Evolutionary conservation across 1,140 invertebrate genomes (phyloP), one percentile per base, ranked within the genome.

Genomic region (Ditylenchus dipsaci): DNA sequence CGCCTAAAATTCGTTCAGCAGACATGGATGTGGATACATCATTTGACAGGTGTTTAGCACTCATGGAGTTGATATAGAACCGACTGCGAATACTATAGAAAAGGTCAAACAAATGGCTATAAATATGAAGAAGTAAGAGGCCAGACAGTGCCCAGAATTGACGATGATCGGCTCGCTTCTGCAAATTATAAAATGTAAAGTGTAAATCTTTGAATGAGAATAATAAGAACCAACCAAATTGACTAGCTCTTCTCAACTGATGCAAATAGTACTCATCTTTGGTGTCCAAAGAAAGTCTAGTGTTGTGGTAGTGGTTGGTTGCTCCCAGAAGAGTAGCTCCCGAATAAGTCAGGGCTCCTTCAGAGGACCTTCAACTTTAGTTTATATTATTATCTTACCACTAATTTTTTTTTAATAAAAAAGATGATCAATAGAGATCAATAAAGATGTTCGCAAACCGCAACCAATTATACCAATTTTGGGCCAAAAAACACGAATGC

Each of bases 31-130:
- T 33, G 8, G 13, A 42, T 33, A 26, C 27, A 26, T 9, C 60
- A 27, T 30, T 8, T 26, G 7, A 17, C 9, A 21, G 23, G 1
- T 62, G 60, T 17, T 62, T 62, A 26, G 60, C 60, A 21, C 27
- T 62, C 65, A 67, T 70, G 11, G 68, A 75, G 47, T 57, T 72
- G n/a, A 71, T 60, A 17, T 69, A 53, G 58, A 38, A 57, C 69
- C 68, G 23, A 71, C 68, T 15, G 59, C 57, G 73, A 71, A 71
- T n/a, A 71, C 68, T 42, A 71, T 63, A 27, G 68, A 62, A 57
- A 71, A 72, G 8, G 67, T 71, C 15, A 71, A 23, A 19, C 73
- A 43, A 72, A 71, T 57, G 38, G 69, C 53, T 26, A 71, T 62
- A 64, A 69, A 71, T 8, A 71, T 57, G 26, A 72, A 71, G 38